Conservation (phyloP, 1,140 invertebrate species). For the Drosophila sucinea region DNA sequence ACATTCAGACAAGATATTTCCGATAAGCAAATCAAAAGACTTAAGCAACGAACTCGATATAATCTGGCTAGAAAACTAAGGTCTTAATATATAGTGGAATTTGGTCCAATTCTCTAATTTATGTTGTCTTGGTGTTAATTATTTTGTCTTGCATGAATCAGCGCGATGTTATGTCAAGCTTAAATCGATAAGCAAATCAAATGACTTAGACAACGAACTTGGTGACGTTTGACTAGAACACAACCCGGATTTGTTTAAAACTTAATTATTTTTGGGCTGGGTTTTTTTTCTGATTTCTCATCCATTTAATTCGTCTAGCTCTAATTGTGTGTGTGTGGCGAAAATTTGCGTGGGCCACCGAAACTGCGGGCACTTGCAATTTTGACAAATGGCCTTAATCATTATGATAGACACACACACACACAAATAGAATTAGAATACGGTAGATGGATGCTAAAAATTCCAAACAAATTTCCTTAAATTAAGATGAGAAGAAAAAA, state of each 20-base stretch:
- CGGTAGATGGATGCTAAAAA: conserved; percentile 27
- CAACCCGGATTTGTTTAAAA: conserved; percentile 49
- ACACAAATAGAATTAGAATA: conserved; percentile 23
- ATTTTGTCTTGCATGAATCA: conserved; percentile 6
- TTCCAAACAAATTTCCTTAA: conserved; percentile 5
- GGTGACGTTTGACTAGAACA: conserved; percentile 17
- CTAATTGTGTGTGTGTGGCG: conserved; percentile 25
- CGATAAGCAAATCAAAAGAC: too few species aligned
- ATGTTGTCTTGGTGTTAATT: not conserved
- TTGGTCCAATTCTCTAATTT: not conserved
- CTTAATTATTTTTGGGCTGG: conserved; percentile 27
- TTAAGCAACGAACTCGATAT: too few species aligned
- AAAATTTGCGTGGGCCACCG: conserved; percentile 27
- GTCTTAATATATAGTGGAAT: too few species aligned
- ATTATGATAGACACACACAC: conserved; percentile 24
- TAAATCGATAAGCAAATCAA: conserved; percentile 2
- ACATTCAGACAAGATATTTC: too few species aligned
- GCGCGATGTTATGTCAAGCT: conserved; percentile 4
- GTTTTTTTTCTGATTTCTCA: conserved; percentile 37
- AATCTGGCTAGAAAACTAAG: too few species aligned
- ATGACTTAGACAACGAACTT: conserved; percentile 15
- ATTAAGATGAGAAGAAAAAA: conserved; percentile 15
- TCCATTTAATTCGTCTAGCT: conserved; percentile 2
- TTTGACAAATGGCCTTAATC: conserved; percentile 51
- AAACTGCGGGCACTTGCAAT: conserved; percentile 31